Evolutionary conservation across 2,888 invertebrate genomes (phyloP).

Genomic region (Megastigmus dorsalis): DNA sequence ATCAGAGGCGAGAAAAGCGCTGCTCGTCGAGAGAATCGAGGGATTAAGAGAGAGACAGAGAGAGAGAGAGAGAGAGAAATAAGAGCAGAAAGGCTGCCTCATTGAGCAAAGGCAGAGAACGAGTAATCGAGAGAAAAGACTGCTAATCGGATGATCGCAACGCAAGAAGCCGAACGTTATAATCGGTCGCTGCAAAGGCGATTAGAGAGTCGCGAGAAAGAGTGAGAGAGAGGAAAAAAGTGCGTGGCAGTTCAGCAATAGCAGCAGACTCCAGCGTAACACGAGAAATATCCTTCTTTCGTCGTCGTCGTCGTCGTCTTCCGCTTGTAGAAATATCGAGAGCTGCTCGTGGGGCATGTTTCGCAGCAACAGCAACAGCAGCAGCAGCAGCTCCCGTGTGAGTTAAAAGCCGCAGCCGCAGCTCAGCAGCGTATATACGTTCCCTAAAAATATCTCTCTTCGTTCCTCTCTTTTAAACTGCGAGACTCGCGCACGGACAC

Average conservation of each 20-base stretch:
- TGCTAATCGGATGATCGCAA: too few species aligned
- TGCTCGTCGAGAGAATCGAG: background rate
- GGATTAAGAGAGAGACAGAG: background rate
- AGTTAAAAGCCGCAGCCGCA: background rate
- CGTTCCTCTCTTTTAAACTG: background rate
- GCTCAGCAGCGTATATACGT: background rate
- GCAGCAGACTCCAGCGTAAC: too few species aligned
- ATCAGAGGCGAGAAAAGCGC: background rate
- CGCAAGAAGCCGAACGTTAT: background rate
- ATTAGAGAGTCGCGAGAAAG: background rate
- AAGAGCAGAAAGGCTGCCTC: too few species aligned
- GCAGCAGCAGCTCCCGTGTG: background rate
- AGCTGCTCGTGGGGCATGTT: too few species aligned
- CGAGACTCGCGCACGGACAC: background rate
- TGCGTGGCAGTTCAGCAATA: too few species aligned
- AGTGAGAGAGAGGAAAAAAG: background rate
- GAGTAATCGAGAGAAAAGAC: background rate
- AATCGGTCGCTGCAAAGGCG: background rate
- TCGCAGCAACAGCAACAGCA: background rate
- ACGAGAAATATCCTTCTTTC: too few species aligned
- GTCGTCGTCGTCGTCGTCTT: too few species aligned
- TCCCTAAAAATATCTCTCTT: constrained; percentile 2
- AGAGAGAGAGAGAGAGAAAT: too few species aligned
- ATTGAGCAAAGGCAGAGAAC: too few species aligned
- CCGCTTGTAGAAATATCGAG: too few species aligned